phyloP scores from a whole-genome alignment of 2,888 invertebrate species.

The Dysmachus trigonus region DNA sequence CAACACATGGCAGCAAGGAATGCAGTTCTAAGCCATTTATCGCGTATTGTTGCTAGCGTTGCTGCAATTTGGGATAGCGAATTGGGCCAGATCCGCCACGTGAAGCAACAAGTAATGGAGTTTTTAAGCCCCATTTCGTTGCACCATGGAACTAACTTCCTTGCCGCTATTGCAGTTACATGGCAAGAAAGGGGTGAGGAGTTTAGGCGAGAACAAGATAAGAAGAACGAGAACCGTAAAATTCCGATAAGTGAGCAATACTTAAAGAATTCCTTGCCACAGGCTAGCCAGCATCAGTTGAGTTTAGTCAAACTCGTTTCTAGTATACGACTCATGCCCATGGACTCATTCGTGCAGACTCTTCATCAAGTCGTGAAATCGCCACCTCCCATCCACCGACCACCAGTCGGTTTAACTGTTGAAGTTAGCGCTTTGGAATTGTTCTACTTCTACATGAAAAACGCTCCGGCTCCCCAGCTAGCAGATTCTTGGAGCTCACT shows the following conservation, averaged over 20 bases:
- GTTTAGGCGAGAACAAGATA: conserved; percentile 62
- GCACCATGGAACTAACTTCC: conserved; percentile 81
- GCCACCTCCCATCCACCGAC: conserved; percentile 70
- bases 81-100: conserved; percentile 66
- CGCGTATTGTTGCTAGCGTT: conserved; percentile 81
- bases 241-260: conserved; percentile 58
- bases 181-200: conserved; percentile 79
- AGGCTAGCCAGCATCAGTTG: conserved; percentile 75
- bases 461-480: conserved; percentile 74
- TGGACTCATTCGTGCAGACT: conserved; percentile 84
- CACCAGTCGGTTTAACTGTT: conserved; percentile 71
- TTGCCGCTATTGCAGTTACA: conserved; percentile 84
- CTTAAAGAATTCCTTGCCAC: conserved; percentile 62
- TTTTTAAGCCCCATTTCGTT: conserved; percentile 85
- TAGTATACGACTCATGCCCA: conserved; percentile 83
- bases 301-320: conserved; percentile 81
- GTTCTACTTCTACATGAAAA: conserved; percentile 78
- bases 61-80: conserved; percentile 83
- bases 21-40: conserved; percentile 80
- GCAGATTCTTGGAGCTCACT: conserved; percentile 82
- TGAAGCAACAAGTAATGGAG: conserved; percentile 81
- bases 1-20: conserved; percentile 70
- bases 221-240: conserved; percentile 55
- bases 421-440: conserved; percentile 86
- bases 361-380: conserved; percentile 83